Evolutionary conservation across 2,797 vertebrate genomes (phyloP).

Genomic region (Centropyge bicolor): DNA sequence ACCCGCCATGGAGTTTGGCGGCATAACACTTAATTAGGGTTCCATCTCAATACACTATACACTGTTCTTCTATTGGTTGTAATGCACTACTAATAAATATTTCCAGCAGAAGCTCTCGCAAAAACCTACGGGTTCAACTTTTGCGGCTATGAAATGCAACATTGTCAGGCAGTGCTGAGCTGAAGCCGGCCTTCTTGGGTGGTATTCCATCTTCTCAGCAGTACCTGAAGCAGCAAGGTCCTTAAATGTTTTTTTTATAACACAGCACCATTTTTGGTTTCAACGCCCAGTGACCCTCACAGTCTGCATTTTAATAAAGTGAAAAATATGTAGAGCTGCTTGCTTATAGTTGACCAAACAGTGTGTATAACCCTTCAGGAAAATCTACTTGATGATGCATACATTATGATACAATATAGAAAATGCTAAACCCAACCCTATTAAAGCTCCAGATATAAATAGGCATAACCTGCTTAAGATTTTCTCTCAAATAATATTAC

Average conservation of each 20-base stretch:
- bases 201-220: not conserved
- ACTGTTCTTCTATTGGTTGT: no score
- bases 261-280: not conserved
- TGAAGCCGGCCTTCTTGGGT: not conserved
- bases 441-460: not conserved
- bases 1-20: no score
- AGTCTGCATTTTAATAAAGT: not conserved
- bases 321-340: not conserved
- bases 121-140: not conserved
- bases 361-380: not conserved
- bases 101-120: no score
- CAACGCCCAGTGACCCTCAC: not conserved
- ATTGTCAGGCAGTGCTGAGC: not conserved
- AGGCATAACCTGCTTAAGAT: not conserved
- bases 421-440: not conserved
- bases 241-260: not conserved
- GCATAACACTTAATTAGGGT: no score
- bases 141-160: not conserved
- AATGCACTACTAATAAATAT: no score
- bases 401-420: not conserved
- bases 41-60: no score
- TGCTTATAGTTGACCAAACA: no score
- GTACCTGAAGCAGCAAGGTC: not conserved
- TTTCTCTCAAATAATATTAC: not conserved
- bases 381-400: not conserved